These are phyloP conservation scores for Leucoma salicis DNA, from an alignment of 2,888 invertebrate species.

Conservation along the genomic window DNA sequence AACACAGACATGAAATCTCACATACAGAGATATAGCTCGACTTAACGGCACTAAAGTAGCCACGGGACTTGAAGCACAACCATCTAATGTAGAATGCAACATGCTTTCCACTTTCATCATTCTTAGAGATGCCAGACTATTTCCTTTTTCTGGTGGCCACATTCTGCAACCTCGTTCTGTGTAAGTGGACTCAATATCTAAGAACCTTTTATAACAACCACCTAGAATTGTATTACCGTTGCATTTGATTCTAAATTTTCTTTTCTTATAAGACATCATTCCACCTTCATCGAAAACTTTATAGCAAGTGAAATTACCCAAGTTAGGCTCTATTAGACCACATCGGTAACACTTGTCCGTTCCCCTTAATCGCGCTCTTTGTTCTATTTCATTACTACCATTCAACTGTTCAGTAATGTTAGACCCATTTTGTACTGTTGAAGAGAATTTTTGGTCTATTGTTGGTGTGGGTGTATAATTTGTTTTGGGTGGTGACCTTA, in stretches of 20 bases:
- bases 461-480: too few relatives aligned
- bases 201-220: conserved; percentile 43
- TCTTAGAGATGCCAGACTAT: conserved; percentile 34
- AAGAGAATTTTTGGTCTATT: too few relatives aligned
- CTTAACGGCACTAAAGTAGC: conserved; percentile 52
- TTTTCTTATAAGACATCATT: not conserved
- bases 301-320: conserved; percentile 30
- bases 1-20: conserved; percentile 55
- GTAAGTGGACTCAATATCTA: conserved; percentile 40
- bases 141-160: conserved; percentile 34
- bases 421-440: not conserved
- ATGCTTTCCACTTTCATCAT: conserved; percentile 35
- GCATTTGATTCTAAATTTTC: conserved; percentile 17
- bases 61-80: conserved; percentile 46
- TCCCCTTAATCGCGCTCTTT: conserved; percentile 1
- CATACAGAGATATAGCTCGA: conserved; percentile 46
- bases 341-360: conserved; percentile 38
- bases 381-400: not conserved
- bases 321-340: conserved; percentile 21
- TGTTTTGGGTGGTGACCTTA: too few relatives aligned
- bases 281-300: conserved; percentile 18
- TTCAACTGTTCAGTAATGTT: not conserved
- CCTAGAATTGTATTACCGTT: conserved; percentile 10
- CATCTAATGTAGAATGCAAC: conserved; percentile 27
- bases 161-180: conserved; percentile 49